These are phyloP conservation scores for Homarus americanus DNA, from an alignment of 1,140 invertebrate species.

Conservation along the genomic window DNA sequence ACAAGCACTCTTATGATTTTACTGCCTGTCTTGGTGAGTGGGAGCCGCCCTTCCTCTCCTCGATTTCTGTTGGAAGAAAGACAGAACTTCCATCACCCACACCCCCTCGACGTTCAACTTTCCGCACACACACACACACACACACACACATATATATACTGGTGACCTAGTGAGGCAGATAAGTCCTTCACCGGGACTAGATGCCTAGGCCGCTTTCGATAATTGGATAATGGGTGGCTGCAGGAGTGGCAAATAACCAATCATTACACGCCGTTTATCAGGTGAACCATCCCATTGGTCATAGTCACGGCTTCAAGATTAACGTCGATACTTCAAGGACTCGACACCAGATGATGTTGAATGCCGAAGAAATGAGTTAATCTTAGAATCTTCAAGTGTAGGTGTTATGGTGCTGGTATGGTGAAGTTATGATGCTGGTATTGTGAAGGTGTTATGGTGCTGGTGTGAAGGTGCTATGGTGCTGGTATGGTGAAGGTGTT, in stretches of 20 bases:
- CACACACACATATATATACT: background rate
- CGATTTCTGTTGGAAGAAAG: no score
- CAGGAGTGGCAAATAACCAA: background rate
- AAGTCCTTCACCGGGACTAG: background rate
- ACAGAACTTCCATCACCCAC: no score
- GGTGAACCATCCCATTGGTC: background rate
- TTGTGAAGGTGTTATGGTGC: no score
- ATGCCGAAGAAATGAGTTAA: background rate
- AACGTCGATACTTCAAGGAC: background rate
- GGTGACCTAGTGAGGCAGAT: background rate
- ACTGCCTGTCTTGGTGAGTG: no score
- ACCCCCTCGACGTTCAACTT: background rate
- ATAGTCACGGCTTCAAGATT: background rate
- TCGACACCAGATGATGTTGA: background rate
- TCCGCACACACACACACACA: no score
- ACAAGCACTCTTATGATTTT: no score
- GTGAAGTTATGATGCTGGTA: no score
- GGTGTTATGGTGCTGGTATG: no score
- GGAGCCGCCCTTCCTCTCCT: no score
- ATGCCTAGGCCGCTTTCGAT: background rate
- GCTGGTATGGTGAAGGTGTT: no score
- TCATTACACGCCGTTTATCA: constrained; percentile 17
- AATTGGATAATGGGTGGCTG: background rate
- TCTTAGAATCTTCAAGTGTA: no score
- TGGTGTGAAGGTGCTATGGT: no score